These are phyloP conservation scores for Vanessa tameamea DNA, from an alignment of 1,140 invertebrate species.

Conservation along the genomic window DNA sequence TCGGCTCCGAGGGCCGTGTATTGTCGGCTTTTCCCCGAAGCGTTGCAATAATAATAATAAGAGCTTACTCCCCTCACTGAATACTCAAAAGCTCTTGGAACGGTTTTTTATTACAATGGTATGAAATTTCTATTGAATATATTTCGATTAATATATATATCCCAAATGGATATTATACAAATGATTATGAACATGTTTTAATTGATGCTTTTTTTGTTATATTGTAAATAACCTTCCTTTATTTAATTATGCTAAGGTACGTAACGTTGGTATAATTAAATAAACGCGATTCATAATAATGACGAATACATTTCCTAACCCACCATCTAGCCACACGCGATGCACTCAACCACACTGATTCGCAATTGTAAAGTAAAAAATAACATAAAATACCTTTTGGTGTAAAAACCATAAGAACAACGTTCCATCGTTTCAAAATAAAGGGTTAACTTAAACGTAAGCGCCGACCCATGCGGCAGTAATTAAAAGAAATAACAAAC, in stretches of 20 bases:
- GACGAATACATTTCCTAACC: slow-evolving; percentile 44
- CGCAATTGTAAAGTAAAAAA: slow-evolving; percentile 77
- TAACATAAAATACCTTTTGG: slow-evolving; percentile 80
- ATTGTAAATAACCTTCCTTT: slow-evolving; percentile 31
- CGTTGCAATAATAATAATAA: slow-evolving; percentile 78
- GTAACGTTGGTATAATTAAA: slow-evolving; percentile 36
- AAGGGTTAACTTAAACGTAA: slow-evolving; percentile 78
- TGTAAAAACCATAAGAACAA: slow-evolving; percentile 81
- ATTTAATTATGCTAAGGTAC: neutral
- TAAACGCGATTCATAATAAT: slow-evolving; percentile 43
- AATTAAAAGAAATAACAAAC: slow-evolving; percentile 78
- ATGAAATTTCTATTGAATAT: neutral
- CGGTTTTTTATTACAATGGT: slow-evolving; percentile 35
- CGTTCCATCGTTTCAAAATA: slow-evolving; percentile 80
- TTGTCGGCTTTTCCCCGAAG: slow-evolving; percentile 74
- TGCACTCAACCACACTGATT: slow-evolving; percentile 69
- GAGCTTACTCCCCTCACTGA: slow-evolving; percentile 51
- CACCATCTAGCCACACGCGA: slow-evolving; percentile 69
- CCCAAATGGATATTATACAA: neutral
- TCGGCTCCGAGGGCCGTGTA: slow-evolving; percentile 70
- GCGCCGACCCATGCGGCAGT: slow-evolving; percentile 77
- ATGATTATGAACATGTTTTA: slow-evolving; percentile 3
- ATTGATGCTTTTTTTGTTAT: neutral
- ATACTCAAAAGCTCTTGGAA: slow-evolving; percentile 46
- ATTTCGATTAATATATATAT: neutral